Evolutionary conservation across 2,797 vertebrate genomes (phyloP), one percentile per base, ranked within the genome.

Genomic region (Gambusia yucatana): DNA sequence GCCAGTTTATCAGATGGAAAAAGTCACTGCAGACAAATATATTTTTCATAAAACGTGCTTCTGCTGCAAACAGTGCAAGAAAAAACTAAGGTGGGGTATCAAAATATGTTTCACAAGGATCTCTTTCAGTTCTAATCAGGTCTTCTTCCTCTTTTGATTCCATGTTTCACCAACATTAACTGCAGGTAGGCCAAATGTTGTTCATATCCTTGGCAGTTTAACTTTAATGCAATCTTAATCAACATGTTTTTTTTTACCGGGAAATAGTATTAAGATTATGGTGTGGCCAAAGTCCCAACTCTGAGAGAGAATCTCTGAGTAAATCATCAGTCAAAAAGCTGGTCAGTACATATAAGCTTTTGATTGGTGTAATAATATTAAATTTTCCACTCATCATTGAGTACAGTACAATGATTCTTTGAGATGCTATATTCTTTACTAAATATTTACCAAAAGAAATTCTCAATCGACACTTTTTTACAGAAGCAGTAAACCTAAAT

Each of bases 41-140:
- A 92, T 95, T 84, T 94, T 97, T 87, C 96, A 98, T 90, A 95
- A 52, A 93, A 92, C 83, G 0, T 97, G 97, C 91, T 97, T 98
- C 94, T 94, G 95, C 92, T 98, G 97, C 87, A 96, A 94, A 80
- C 77, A 94, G 80, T 98, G 97, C 3, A 83, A 95, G 80, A 97
- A 93, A 92, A 96, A 95, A 86, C 88, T 97, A 67, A 98, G 97
- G 97, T 97, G 94, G 96, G 96, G 89, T 65, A 4, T 76, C 22
- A 3, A 50, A 65, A 73, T 71, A 25, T 30, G 72, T 16, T 74
- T 69, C 16, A 20, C 1, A 77, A 75, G 75, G 81, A 77, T 84
- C 75, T 41, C 10, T 67, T 33, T 25, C 0, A 61, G 59, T 36
- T 9, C 1, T 46, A 5, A 77, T 74, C 0, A 67, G 0, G 75